Conservation (phyloP, 2,113 vertebrate genomes). For the Guaruba guarouba region DNA sequence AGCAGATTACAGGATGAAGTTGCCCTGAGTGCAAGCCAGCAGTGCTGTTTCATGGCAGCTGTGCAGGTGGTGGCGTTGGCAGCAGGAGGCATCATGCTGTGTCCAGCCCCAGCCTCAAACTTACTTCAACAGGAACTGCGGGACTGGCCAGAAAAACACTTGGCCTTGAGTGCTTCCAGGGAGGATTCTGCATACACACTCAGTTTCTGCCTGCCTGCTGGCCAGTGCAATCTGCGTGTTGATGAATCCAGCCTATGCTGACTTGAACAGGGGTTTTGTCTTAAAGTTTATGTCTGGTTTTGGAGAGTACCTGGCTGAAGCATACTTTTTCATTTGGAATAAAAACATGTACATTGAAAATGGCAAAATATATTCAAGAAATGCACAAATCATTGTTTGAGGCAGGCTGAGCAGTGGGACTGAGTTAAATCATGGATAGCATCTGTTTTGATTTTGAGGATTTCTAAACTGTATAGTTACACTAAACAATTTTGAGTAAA, state of each 20-base stretch:
- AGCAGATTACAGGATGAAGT: not conserved
- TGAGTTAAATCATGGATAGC: not conserved
- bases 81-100: rapidly evolving
- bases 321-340: not conserved
- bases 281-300: not conserved
- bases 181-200: not conserved
- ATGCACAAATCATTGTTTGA: not conserved
- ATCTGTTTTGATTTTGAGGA: not conserved
- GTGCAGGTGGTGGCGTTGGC: not conserved
- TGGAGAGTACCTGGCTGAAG: not conserved
- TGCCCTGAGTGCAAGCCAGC: not conserved
- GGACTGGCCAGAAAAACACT: not conserved
- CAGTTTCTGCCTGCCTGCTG: not conserved
- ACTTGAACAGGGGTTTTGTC: not conserved
- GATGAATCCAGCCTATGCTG: not conserved
- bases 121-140: rapidly evolving
- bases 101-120: not conserved
- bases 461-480: not conserved
- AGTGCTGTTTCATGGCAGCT: not conserved
- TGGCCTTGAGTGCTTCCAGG: not conserved
- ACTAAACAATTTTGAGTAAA: not conserved
- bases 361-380: not conserved
- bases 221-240: not conserved
- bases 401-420: not conserved
- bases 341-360: not conserved